Percentiles rank a stretch among this genome's conserved stretches.
These are phyloP conservation scores for Paracentrotus lividus DNA, from an alignment of 53 echinoderm and acorn worm species.

Conservation along the genomic window DNA sequence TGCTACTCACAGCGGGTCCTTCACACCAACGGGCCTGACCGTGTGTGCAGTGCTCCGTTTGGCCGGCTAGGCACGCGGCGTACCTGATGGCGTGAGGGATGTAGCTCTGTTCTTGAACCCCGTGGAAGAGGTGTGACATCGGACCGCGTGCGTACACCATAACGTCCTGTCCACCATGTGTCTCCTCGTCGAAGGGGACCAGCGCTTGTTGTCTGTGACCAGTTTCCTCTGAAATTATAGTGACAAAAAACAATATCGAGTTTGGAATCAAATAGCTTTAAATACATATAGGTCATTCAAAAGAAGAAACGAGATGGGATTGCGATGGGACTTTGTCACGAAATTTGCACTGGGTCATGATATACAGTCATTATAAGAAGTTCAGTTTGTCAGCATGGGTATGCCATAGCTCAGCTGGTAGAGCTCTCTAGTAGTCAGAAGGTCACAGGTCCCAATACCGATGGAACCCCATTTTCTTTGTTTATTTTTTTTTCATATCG, in stretches of 20 bases:
- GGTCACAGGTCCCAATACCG: too few relatives aligned
- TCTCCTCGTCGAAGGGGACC: slow-evolving; percentile 78
- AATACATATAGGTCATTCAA: too few relatives aligned
- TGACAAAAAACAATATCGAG: neutral
- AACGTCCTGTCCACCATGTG: slow-evolving; percentile 89
- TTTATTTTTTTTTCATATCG: too few relatives aligned
- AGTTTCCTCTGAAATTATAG: slow-evolving; percentile 60
- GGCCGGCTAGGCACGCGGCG: slow-evolving; percentile 84
- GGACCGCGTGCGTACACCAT: slow-evolving; percentile 87
- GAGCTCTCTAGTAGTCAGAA: too few relatives aligned
- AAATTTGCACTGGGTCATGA: too few relatives aligned
- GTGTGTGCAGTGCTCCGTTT: slow-evolving; percentile 69
- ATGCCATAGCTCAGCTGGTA: too few relatives aligned
- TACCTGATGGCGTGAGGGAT: slow-evolving; percentile 84
- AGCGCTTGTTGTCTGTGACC: slow-evolving; percentile 74
- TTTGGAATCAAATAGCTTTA: too few relatives aligned
- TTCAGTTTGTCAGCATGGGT: too few relatives aligned
- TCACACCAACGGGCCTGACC: slow-evolving; percentile 67
- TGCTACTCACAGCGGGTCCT: neutral
- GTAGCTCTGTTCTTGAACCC: slow-evolving; percentile 88
- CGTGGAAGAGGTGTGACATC: slow-evolving; percentile 90
- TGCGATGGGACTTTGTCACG: too few relatives aligned
- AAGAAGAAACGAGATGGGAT: too few relatives aligned
- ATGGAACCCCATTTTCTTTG: too few relatives aligned
- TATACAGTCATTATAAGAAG: too few relatives aligned